phyloP scores from a whole-genome alignment of 2,113 vertebrate genomes.

The Sinocyclocheilus grahami region DNA sequence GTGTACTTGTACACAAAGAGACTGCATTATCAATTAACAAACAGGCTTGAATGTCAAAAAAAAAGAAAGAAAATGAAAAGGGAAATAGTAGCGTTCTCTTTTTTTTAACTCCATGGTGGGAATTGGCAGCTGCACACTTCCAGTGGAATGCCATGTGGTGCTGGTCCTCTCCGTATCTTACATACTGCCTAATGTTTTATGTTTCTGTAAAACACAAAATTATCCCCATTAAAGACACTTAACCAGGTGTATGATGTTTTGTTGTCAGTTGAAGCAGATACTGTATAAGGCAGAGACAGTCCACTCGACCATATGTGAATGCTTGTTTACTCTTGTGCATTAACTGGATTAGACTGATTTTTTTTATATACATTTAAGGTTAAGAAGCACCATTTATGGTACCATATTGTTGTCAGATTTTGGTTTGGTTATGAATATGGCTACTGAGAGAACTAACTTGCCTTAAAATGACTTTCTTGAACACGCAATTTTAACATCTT shows the following conservation, averaged over 20 bases:
- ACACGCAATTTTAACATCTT: background rate
- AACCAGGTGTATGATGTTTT: background rate
- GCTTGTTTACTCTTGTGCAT: too few relatives aligned
- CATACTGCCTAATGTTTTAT: conserved; percentile 63
- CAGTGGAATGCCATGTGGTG: conserved; percentile 63
- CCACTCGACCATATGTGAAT: too few relatives aligned
- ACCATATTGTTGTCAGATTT: background rate
- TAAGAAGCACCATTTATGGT: background rate
- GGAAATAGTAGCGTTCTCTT: conserved; percentile 19
- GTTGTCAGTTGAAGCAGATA: background rate
- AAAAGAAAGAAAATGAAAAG: conserved; percentile 2
- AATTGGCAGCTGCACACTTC: conserved; percentile 60
- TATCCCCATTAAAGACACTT: background rate
- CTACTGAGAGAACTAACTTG: background rate
- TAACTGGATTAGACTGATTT: too few relatives aligned
- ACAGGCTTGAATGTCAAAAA: conserved; percentile 49
- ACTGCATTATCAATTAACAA: conserved; percentile 43
- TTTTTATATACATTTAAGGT: too few relatives aligned
- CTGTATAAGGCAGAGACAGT: background rate
- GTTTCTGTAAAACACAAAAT: conserved; percentile 66
- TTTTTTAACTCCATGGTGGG: conserved; percentile 54
- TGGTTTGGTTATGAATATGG: background rate
- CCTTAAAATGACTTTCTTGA: too few relatives aligned
- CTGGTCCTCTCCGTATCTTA: conserved; percentile 64
- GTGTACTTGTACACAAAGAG: conserved; percentile 34